phyloP scores from a whole-genome alignment of 2,113 vertebrate species.

The Athene noctua region DNA sequence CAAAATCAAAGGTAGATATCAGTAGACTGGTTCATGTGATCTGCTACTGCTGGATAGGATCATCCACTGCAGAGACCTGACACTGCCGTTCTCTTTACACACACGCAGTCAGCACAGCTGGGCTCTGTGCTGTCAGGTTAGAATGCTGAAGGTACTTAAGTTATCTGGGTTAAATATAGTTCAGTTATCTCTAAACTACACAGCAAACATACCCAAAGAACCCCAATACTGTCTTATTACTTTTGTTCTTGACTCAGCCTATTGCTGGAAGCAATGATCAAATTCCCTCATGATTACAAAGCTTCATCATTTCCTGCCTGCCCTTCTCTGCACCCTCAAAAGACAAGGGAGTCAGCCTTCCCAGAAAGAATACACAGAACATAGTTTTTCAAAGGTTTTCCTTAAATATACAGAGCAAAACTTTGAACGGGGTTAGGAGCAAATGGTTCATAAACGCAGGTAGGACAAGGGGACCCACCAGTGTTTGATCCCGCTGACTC shows the following conservation, averaged over 20 bases:
- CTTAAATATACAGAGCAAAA: neutral
- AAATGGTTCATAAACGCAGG: neutral
- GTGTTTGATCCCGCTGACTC: neutral
- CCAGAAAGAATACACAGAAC: neutral
- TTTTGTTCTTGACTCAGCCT: neutral
- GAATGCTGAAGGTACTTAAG: neutral
- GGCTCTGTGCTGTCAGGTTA: slow-evolving; percentile 15
- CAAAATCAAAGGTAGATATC: neutral
- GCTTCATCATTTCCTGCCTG: neutral
- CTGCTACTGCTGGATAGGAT: neutral
- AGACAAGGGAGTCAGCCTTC: neutral
- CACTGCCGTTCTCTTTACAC: neutral
- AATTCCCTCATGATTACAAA: neutral
- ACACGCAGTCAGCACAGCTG: slow-evolving; percentile 4
- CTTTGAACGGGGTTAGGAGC: neutral
- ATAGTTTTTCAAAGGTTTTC: neutral
- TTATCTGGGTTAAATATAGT: slow-evolving; percentile 30
- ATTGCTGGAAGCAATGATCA: neutral
- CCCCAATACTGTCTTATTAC: neutral
- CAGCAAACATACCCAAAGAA: neutral
- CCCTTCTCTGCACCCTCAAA: neutral
- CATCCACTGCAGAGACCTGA: neutral
- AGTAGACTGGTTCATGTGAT: neutral
- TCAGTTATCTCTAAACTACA: slow-evolving; percentile 9
- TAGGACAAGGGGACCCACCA: neutral